These are phyloP conservation scores for Pseudotriccus pelzelni DNA, from an alignment of 2,797 vertebrate genomes.

Conservation along the genomic window DNA sequence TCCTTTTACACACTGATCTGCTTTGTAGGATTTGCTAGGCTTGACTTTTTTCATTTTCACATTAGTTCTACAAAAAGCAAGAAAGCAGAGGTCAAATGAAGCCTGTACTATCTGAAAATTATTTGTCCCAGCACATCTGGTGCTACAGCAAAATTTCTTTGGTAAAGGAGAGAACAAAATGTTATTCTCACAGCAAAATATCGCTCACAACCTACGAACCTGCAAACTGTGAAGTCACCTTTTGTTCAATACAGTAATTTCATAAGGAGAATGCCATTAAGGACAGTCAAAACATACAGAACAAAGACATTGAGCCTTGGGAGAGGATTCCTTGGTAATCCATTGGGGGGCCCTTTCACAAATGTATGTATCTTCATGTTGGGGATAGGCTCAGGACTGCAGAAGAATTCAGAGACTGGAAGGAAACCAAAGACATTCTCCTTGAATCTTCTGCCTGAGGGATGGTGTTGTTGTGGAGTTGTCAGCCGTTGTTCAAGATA, in stretches of 20 bases:
- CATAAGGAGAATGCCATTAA: neutral
- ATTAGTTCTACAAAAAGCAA: constrained; percentile 11
- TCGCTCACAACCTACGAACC: neutral
- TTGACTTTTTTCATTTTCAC: neutral
- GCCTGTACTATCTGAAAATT: neutral
- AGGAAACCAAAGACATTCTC: no score
- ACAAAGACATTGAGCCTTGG: neutral
- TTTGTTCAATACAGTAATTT: neutral
- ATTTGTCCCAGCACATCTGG: neutral
- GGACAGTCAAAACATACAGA: neutral
- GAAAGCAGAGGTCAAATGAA: neutral
- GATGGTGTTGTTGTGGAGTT: no score
- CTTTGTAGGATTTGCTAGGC: neutral
- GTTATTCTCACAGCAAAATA: neutral
- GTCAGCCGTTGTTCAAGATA: no score
- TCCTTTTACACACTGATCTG: neutral
- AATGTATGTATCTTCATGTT: neutral
- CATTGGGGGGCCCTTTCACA: rapidly evolving
- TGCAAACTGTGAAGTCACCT: neutral
- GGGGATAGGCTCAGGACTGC: no score
- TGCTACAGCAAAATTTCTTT: neutral
- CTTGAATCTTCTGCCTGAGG: no score
- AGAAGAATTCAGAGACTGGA: no score
- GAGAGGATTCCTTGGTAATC: neutral
- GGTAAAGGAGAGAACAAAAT: neutral